Base-by-base conservation (phyloP, 2,113 vertebrate genomes). In the Eurypyga helias region DNA sequence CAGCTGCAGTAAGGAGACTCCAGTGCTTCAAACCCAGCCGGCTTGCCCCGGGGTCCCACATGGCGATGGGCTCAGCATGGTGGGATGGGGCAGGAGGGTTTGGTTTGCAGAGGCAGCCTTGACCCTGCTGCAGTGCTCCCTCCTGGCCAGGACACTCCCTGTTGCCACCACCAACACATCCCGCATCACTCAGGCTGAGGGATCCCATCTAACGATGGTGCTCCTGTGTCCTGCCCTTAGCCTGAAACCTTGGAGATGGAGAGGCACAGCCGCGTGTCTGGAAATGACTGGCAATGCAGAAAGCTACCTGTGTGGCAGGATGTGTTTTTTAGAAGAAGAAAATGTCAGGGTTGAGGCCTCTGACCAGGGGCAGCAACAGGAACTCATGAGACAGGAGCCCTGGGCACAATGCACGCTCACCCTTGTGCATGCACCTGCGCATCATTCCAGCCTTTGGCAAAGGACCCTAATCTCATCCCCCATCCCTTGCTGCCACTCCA, bases 21-120 rank as follows among this genome's bases (percentile, higher is more conserved):
- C 52, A 36, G 33, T 14, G 15, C 23, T 82, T 51, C 57, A 60
- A 78, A 79, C 17, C 10, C 45, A 78, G 15, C 2, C 8, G 2
- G 43, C 15, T 62, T 11, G 2, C 36, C 34, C 16, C 0, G 1
- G 7, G 16, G n/a, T 82, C 43, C 75, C 5, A 2, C 4, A 0
- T 24, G 29, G 29, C 4, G 29, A n/a, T 18, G 36, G 0, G 3
- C 25, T 52, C 64, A 3, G 2, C 4, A 1, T 9, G 24, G 43
- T 31, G 21, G 46, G 66, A 45, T 38, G 19, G 26, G 9, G 6
- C 48, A 73, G 60, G 33, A 57, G 12, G 24, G n/a, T 76, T 89
- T 49, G 15, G 17, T 65, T 64, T 78, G 34, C 38, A 46, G 43
- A 29, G 26, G 45, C 45, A 45, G 45, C 45, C 45, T 17, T 45